Base-by-base conservation (phyloP, 2,797 vertebrate genomes). In the Champsocephalus gunnari region DNA sequence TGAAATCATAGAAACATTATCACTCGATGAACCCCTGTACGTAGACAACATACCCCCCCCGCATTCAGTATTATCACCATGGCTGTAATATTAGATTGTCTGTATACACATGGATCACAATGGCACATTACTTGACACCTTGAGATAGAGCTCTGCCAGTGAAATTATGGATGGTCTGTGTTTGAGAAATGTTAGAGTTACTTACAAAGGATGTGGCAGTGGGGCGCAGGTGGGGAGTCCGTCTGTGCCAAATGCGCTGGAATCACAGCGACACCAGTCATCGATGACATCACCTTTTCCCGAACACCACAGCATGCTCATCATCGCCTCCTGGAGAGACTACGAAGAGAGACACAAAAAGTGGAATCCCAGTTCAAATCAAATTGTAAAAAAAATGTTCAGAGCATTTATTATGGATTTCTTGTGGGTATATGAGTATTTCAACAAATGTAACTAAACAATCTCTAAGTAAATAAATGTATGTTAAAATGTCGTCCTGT, bases 231-330 rank as follows among this genome's bases (percentile, higher is more conserved):
- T 97, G 69, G 98, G 98, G 58, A 99, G 96, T 55, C 98, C 98
- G 0, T 99, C 97, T 0, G 94, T 81, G 49, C 98, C 98, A 0
- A 99, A 99, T 45, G 98, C 97, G 5, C 94, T 96, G 53, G 98
- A 98, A 83, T 99, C 98, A 0, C 98, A 99, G 12, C 98, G 96
- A 76, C 98, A 99, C 98, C 98, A 99, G 90, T 99, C 98, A 77
- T 99, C 97, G 0, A 99, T 99, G 88, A 99, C 98, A 0, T 99
- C 97, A 16, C 98, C 98, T 0, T 96, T 98, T 72, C 97, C 97
- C 0, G 98, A 98, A 87, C 98, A 99, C 98, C 98, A 99, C 81
- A 99, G 92, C 41, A 96, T 96, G 93, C 98, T 99, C 96, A 98
- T 98, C 95, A 98, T 97, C 19, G 98, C 97, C 86, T 98, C 97